A percentile compares a stretch with the other conserved stretches of the same genome.
Evolutionary conservation across 2,888 invertebrate species (phyloP).

Genomic region (Melolontha melolontha): DNA sequence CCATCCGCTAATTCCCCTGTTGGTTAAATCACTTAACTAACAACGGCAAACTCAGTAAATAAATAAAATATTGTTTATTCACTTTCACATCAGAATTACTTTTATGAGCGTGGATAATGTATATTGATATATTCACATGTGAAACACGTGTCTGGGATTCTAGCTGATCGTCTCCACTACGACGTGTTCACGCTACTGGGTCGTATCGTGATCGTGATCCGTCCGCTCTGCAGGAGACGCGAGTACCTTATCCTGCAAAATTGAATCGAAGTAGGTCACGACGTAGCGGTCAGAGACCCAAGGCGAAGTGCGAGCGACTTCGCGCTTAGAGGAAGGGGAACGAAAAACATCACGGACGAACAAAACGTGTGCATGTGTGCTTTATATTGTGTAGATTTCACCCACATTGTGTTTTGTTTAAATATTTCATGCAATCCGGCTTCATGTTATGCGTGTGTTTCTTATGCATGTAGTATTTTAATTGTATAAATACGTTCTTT

Average conservation of each 20-base stretch:
- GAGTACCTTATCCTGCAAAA: conserved; percentile 44
- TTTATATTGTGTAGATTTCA: conserved; percentile 28
- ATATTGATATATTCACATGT: conserved; percentile 31
- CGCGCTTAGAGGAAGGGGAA: conserved; percentile 43
- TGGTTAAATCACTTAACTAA: conserved; percentile 7
- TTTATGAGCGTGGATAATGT: neutral
- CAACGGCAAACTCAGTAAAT: conserved; percentile 23
- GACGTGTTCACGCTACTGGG: neutral
- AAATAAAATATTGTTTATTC: conserved; percentile 18
- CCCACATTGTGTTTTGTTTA: conserved; percentile 6
- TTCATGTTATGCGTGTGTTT: neutral
- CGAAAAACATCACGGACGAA: conserved; percentile 43
- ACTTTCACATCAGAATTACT: conserved; percentile 22
- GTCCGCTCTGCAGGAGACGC: conserved; percentile 35
- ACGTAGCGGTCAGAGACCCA: conserved; percentile 49
- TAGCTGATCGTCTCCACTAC: neutral
- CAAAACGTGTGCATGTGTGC: conserved; percentile 25
- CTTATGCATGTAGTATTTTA: neutral
- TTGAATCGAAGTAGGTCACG: conserved; percentile 46
- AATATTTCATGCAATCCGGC: conserved; percentile 3
- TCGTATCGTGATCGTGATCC: conserved; percentile 7
- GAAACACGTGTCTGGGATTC: conserved; percentile 28
- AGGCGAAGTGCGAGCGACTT: conserved; percentile 46
- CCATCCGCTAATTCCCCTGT: conserved; percentile 4
- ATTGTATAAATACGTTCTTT: neutral